phyloP scores from a whole-genome alignment of 1,140 invertebrate species.

The Lasioglossum albipes region DNA sequence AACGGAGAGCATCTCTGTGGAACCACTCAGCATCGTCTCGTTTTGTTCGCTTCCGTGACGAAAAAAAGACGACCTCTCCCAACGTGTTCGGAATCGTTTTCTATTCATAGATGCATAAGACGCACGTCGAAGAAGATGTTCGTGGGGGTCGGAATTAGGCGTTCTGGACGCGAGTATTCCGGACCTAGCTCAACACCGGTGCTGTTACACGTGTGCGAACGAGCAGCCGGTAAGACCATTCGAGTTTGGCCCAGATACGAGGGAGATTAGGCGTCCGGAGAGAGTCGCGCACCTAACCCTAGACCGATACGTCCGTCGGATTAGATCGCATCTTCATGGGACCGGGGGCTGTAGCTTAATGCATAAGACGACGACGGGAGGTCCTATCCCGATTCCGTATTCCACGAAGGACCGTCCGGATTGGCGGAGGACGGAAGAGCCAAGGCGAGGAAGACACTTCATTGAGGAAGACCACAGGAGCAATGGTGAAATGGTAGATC shows the following conservation, averaged over 20 bases:
- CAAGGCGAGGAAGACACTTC: not conserved
- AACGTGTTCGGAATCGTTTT: too few species aligned
- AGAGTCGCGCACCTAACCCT: conserved; percentile 3
- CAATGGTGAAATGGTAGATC: conserved; percentile 46
- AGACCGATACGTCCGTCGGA: conserved; percentile 31
- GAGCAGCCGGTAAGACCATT: not conserved
- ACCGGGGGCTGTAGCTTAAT: conserved; percentile 13
- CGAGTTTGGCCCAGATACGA: conserved; percentile 26
- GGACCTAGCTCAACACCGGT: not conserved
- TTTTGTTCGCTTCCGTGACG: too few species aligned
- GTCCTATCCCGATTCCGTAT: conserved; percentile 43
- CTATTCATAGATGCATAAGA: not conserved
- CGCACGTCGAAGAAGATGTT: not conserved
- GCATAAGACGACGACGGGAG: conserved; percentile 45
- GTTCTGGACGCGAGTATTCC: not conserved
- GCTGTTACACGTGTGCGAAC: conserved; percentile 4
- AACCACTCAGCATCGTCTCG: too few species aligned
- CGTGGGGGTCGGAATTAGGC: not conserved
- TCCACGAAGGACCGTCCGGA: conserved; percentile 37
- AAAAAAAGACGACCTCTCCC: too few species aligned
- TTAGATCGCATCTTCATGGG: conserved; percentile 44
- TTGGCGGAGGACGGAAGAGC: conserved; percentile 5
- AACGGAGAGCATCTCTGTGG: not conserved
- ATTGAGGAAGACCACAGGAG: conserved; percentile 27
- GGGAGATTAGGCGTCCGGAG: conserved; percentile 27